Conservation (phyloP, 2,888 invertebrate species). For the Petrolisthes cinctipes region DNA sequence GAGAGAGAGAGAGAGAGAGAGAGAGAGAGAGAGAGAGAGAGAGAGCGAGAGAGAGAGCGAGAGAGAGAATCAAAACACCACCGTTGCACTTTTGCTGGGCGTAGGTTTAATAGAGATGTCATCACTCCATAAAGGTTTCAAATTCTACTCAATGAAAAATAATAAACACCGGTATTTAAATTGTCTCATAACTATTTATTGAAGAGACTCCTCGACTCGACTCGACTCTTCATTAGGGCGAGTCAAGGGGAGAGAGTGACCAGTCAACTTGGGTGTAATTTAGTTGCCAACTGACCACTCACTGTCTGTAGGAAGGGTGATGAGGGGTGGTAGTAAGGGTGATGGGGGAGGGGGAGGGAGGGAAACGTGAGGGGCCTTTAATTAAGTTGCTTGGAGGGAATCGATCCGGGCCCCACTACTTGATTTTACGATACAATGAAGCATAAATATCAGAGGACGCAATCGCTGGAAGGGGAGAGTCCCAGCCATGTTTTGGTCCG, state of each 20-base stretch:
- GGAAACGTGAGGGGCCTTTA: conserved; percentile 7
- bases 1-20: too few relatives aligned
- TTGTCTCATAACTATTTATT: too few relatives aligned
- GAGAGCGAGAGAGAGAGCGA: background rate
- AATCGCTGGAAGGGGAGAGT: conserved; percentile 30
- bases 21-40: too few relatives aligned
- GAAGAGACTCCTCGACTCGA: too few relatives aligned
- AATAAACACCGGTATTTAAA: too few relatives aligned
- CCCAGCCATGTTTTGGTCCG: background rate
- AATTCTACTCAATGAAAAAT: too few relatives aligned
- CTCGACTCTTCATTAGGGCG: too few relatives aligned
- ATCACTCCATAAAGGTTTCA: too few relatives aligned
- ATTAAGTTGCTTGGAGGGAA: conserved; percentile 44
- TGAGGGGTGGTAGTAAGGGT: background rate
- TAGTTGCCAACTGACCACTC: conserved; percentile 34
- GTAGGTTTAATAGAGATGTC: too few relatives aligned
- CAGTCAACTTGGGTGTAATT: conserved; percentile 15
- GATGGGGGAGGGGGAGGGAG: conserved; percentile 6
- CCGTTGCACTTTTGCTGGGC: background rate
- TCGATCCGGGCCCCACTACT: conserved; percentile 28
- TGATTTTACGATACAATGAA: conserved; percentile 47
- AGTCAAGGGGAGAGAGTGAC: background rate
- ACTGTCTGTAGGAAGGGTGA: background rate
- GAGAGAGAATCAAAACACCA: background rate
- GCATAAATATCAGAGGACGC: conserved; percentile 41